A percentile compares a stretch with the other conserved stretches of the same genome.
These are phyloP conservation scores for Homarus gammarus DNA, from an alignment of 2,888 invertebrate genomes.

Conservation along the genomic window DNA sequence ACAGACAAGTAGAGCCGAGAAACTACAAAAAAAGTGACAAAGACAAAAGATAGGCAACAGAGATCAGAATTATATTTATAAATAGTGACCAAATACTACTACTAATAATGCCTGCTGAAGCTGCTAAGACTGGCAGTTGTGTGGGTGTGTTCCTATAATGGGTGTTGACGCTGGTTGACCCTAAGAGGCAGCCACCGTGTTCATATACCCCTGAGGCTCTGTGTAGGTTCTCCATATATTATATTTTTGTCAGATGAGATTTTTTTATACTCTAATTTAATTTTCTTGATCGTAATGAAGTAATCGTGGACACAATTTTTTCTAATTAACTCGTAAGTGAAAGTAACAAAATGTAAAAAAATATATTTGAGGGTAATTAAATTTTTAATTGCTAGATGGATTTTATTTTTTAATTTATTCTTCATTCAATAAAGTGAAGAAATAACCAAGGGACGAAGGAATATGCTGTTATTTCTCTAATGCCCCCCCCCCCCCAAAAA, in stretches of 20 bases:
- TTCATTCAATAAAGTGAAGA: too few species aligned
- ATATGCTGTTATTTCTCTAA: too few species aligned
- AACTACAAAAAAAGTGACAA: too few species aligned
- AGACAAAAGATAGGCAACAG: too few species aligned
- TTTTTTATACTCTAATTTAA: neutral
- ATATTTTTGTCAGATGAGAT: neutral
- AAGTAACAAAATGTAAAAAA: too few species aligned
- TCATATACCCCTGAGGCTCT: neutral
- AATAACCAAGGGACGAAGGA: too few species aligned
- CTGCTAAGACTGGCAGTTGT: constrained; percentile 1
- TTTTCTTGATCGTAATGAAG: neutral
- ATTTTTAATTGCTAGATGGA: too few species aligned
- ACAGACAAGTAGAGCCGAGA: too few species aligned
- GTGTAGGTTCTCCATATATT: neutral
- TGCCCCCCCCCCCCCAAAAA: neutral
- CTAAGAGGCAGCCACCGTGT: neutral
- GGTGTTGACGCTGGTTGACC: neutral
- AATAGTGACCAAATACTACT: neutral
- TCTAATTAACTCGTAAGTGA: too few species aligned
- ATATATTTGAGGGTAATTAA: too few species aligned
- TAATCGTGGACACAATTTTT: too few species aligned
- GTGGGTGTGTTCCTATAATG: neutral
- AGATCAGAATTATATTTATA: neutral
- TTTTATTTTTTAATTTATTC: too few species aligned
- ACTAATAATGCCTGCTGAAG: neutral